Evolutionary conservation across 2,888 invertebrate species (phyloP).

Genomic region (Mesochorus sp.): DNA sequence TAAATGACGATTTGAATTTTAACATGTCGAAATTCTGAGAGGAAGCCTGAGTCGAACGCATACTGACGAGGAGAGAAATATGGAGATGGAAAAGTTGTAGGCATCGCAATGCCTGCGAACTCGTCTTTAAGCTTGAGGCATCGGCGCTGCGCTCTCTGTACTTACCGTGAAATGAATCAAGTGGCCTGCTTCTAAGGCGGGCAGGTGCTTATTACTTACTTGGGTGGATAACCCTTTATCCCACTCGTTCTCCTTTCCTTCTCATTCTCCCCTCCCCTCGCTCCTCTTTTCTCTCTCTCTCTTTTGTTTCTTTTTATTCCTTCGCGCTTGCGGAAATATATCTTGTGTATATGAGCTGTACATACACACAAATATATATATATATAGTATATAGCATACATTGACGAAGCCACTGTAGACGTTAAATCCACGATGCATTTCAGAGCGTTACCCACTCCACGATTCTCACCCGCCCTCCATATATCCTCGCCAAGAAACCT

Average conservation of each 20-base stretch:
- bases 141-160: conserved; percentile 76
- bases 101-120: background rate
- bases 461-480: conserved; percentile 65
- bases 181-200: conserved; percentile 77
- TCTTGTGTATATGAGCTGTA: background rate
- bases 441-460: conserved; percentile 38
- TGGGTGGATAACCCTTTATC: conserved; percentile 60
- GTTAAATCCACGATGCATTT: conserved; percentile 36
- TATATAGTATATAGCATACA: conserved; percentile 24
- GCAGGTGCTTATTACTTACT: conserved; percentile 82
- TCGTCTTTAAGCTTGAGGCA: conserved; percentile 40
- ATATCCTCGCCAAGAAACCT: conserved; percentile 74
- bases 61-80: conserved; percentile 6
- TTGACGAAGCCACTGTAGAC: conserved; percentile 22
- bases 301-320: no score
- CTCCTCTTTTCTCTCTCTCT: background rate
- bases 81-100: background rate
- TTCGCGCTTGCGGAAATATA: conserved; percentile 40
- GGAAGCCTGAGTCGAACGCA: no score
- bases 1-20: no score
- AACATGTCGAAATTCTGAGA: no score
- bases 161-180: conserved; percentile 82
- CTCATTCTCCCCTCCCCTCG: background rate
- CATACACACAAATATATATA: background rate
- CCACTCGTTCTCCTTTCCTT: conserved; percentile 44